Evolutionary conservation across 2,888 invertebrate genomes (phyloP).

Genomic region (Drosophila dives): DNA sequence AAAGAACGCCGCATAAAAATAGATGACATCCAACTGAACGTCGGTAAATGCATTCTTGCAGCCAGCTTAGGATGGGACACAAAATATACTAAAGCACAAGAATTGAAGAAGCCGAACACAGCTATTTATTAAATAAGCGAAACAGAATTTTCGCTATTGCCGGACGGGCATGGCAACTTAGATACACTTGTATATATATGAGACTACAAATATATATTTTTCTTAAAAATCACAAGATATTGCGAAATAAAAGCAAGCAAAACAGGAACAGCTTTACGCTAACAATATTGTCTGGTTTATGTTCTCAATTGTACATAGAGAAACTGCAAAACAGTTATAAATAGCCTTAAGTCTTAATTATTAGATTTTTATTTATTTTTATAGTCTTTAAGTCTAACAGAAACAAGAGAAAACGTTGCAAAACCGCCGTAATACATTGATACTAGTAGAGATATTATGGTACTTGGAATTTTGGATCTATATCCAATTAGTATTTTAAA

Average conservation of each 20-base stretch:
- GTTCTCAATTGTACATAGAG: neutral
- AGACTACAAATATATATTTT: neutral
- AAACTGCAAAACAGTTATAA: neutral
- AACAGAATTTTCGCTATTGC: constrained; percentile 18
- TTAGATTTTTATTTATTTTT: neutral
- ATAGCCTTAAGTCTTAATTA: neutral
- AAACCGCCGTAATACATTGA: too few species aligned
- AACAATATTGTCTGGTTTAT: constrained; percentile 2
- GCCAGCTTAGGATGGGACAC: constrained; percentile 38
- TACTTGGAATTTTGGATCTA: too few species aligned
- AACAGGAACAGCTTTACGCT: neutral
- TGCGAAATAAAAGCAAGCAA: constrained; percentile 8
- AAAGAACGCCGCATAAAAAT: constrained; percentile 48
- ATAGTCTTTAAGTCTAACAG: neutral
- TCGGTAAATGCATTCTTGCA: constrained; percentile 53
- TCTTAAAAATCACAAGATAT: constrained; percentile 1
- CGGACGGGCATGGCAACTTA: neutral
- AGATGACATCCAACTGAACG: constrained; percentile 46
- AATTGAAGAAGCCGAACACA: constrained; percentile 12
- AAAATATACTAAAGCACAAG: constrained; percentile 9
- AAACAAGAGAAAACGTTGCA: neutral
- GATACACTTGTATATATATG: neutral
- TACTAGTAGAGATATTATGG: too few species aligned
- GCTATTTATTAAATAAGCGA: constrained; percentile 56
- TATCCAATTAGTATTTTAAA: too few species aligned